phyloP scores from a whole-genome alignment of 2,888 invertebrate species.

The Crepidodera aurea region DNA sequence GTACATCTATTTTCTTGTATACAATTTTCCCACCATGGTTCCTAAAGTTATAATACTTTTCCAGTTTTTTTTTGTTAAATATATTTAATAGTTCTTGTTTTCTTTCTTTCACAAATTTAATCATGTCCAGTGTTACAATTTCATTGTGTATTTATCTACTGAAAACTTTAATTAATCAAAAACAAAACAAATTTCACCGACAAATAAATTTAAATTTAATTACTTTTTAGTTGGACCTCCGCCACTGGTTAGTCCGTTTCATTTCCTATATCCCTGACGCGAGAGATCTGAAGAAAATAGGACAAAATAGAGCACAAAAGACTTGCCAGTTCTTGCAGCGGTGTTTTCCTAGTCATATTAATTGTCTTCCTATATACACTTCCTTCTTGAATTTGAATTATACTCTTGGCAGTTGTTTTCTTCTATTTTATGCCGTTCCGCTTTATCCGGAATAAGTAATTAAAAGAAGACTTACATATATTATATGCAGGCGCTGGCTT shows the following conservation, averaged over 20 bases:
- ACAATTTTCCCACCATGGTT: too few species aligned
- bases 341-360: conserved; percentile 41
- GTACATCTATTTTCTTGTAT: too few species aligned
- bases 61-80: too few species aligned
- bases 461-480: conserved; percentile 42
- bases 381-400: conserved; percentile 41
- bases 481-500: conserved; percentile 25
- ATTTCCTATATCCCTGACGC: conserved; percentile 28
- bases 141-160: too few species aligned
- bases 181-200: too few species aligned
- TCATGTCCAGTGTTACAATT: too few species aligned
- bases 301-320: conserved; percentile 32
- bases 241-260: conserved; percentile 27
- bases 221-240: not conserved
- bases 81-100: too few species aligned
- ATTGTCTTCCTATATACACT: conserved; percentile 43
- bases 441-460: conserved; percentile 28
- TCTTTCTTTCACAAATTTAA: too few species aligned
- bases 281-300: conserved; percentile 28
- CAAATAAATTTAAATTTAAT: too few species aligned
- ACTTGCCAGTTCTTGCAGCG: conserved; percentile 31
- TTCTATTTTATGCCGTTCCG: conserved; percentile 11
- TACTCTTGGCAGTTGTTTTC: conserved; percentile 33
- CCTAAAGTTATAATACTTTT: too few species aligned
- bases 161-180: too few species aligned